These are phyloP conservation scores for Trachemys scripta DNA, from an alignment of 2,113 vertebrate species.

Conservation along the genomic window DNA sequence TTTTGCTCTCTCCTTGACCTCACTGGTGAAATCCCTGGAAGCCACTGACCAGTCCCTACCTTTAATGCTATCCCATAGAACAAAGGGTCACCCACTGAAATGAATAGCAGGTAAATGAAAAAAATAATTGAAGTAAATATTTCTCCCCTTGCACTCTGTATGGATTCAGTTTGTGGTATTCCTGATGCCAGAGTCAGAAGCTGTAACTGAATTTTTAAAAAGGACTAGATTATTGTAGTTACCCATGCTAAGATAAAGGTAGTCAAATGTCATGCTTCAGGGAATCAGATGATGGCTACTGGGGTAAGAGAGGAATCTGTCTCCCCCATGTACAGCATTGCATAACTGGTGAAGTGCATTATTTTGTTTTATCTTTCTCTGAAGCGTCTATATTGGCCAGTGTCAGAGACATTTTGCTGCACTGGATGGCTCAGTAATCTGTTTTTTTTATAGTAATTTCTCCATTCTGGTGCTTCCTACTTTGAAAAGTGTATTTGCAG, in stretches of 20 bases:
- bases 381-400: not conserved
- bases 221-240: not conserved
- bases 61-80: not conserved
- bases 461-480: rapidly evolving
- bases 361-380: not conserved
- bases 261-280: not conserved
- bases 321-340: not conserved
- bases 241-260: not conserved
- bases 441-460: not conserved
- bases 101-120: not conserved
- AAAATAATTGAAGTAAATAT: not conserved
- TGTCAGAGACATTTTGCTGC: not conserved
- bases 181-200: not conserved
- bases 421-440: not conserved
- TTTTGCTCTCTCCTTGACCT: not conserved
- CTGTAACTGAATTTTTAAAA: not conserved
- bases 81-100: not conserved
- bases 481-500: not conserved
- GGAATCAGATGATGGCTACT: not conserved
- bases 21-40: not conserved
- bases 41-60: rapidly evolving
- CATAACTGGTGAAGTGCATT: not conserved
- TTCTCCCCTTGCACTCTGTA: not conserved
- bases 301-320: not conserved
- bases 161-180: not conserved